Conservation (phyloP, 2,888 invertebrate genomes). For the Trissoscelio sp. region DNA sequence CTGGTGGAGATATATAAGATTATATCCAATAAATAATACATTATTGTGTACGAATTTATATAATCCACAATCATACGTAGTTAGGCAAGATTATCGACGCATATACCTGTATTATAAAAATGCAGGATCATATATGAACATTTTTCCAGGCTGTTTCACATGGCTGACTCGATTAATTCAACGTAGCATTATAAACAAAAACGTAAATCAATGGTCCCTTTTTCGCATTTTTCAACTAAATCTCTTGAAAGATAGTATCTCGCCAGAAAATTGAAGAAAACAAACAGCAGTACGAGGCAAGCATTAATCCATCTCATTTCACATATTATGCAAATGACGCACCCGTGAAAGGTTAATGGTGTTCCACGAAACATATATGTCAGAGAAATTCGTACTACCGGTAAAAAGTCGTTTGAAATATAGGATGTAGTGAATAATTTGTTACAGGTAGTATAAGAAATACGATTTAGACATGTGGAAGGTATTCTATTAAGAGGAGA, state of each 20-base stretch:
- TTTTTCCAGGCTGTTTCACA: conserved; percentile 46
- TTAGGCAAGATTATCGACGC: conserved; percentile 35
- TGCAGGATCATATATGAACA: conserved; percentile 34
- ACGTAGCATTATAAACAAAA: conserved; percentile 29
- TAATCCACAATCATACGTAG: conserved; percentile 40
- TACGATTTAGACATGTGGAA: conserved; percentile 60
- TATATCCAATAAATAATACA: conserved; percentile 45
- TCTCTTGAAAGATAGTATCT: conserved; percentile 52
- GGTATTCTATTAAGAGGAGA: conserved; percentile 69
- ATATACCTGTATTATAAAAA: conserved; percentile 18
- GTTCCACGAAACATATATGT: conserved; percentile 60
- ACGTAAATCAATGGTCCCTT: conserved; percentile 44
- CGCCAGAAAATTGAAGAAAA: conserved; percentile 56
- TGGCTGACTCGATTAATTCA: conserved; percentile 46
- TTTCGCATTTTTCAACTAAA: conserved; percentile 30
- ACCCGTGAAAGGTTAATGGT: conserved; percentile 63
- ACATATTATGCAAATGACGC: conserved; percentile 63
- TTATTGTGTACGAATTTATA: conserved; percentile 52
- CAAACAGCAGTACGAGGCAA: conserved; percentile 34
- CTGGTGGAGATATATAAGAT: conserved; percentile 34
- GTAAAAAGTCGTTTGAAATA: conserved; percentile 60
- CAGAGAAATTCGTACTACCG: conserved; percentile 63
- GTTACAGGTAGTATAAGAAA: conserved; percentile 65
- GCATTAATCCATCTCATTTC: conserved; percentile 63
- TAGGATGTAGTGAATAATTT: conserved; percentile 67